phyloP scores from a whole-genome alignment of 2,888 invertebrate species.

The Cataglyphis livida region DNA sequence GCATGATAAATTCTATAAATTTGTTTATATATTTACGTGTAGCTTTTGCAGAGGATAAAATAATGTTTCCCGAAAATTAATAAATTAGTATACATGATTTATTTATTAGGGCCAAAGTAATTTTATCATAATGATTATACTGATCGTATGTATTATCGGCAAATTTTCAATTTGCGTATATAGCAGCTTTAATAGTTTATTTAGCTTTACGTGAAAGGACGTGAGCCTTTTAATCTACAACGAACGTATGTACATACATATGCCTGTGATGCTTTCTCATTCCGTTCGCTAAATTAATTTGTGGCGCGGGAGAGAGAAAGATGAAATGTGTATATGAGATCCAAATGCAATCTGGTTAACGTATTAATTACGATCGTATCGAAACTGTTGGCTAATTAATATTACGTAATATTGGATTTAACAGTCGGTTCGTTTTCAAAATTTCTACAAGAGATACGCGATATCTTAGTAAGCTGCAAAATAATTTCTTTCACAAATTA shows the following conservation, averaged over 20 bases:
- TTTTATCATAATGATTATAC: not conserved
- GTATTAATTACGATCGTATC: conserved; percentile 40
- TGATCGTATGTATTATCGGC: not conserved
- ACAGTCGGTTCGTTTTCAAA: conserved; percentile 24
- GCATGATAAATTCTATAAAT: not conserved
- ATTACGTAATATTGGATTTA: conserved; percentile 42
- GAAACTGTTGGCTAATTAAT: conserved; percentile 49
- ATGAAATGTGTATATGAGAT: not conserved
- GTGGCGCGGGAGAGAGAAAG: not conserved
- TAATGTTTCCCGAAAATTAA: not conserved
- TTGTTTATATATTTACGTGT: not conserved
- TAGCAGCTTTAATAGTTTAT: conserved; percentile 27
- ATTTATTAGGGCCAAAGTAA: not conserved
- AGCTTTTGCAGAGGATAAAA: not conserved
- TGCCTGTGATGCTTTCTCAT: conserved; percentile 7
- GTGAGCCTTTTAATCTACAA: conserved; percentile 9
- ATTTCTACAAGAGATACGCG: not conserved
- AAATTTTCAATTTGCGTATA: not conserved
- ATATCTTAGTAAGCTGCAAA: not conserved
- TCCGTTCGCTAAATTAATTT: conserved; percentile 29
- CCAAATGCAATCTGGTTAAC: conserved; percentile 34
- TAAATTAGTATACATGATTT: not conserved
- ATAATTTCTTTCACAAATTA: not conserved
- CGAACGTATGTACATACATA: not conserved
- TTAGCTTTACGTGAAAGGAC: conserved; percentile 6